Percentiles rank a stretch among this genome's conserved stretches.
phyloP scores from a whole-genome alignment of 1,140 invertebrate genomes.

The Drosophila gunungcola region DNA sequence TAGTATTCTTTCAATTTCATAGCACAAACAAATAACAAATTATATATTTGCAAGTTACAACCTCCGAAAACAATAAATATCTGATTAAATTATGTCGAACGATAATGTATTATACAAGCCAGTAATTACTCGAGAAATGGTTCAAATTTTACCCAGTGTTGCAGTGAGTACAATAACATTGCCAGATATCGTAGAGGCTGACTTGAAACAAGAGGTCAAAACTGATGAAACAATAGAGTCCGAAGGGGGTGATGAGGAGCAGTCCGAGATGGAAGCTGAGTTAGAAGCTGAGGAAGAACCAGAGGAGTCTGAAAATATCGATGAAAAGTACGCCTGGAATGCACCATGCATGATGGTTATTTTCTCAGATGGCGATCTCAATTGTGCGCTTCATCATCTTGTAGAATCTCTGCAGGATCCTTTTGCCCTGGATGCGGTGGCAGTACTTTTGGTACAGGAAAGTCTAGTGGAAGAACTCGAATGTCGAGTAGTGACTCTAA shows the following conservation, averaged over 20 bases:
- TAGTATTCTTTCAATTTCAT: background rate
- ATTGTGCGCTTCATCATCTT: conserved; percentile 58
- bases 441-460: conserved; percentile 69
- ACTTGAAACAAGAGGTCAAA: too few relatives aligned
- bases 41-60: background rate
- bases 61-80: background rate
- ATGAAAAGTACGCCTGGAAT: conserved; percentile 19
- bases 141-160: conserved; percentile 34
- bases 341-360: conserved; percentile 58
- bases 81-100: conserved; percentile 3
- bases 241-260: background rate
- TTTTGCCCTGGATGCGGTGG: conserved; percentile 49
- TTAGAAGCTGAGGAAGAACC: background rate
- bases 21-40: background rate
- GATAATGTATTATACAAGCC: background rate
- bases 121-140: conserved; percentile 48
- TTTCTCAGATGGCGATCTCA: conserved; percentile 60
- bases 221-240: background rate
- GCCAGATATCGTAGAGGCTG: conserved; percentile 15
- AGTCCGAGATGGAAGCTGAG: background rate
- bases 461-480: conserved; percentile 30
- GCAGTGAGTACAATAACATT: conserved; percentile 8
- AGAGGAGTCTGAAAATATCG: background rate
- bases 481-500: conserved; percentile 9
- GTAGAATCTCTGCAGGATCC: conserved; percentile 59